phyloP scores from a whole-genome alignment of 2,888 invertebrate genomes.

The Spilarctia lutea region DNA sequence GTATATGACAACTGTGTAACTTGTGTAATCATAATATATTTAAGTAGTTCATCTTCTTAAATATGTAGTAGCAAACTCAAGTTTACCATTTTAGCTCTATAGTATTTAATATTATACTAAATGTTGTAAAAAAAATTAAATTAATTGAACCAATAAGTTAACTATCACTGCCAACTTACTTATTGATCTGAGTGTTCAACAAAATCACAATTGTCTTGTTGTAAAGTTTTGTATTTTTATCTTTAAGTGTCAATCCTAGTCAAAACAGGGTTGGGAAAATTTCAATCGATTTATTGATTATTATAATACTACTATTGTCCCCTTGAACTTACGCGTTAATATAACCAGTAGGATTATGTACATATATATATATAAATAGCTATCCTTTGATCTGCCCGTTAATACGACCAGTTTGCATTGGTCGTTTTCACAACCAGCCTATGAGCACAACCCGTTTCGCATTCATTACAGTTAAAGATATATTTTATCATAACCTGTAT shows the following conservation, averaged over 20 bases:
- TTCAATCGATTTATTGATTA: slow-evolving; percentile 44
- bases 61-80: slow-evolving; percentile 35
- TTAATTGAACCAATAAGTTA: slow-evolving; percentile 58
- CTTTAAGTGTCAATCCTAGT: slow-evolving; percentile 83
- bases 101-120: slow-evolving; percentile 54
- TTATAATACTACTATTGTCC: slow-evolving; percentile 30
- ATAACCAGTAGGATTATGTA: not conserved
- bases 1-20: slow-evolving; percentile 27
- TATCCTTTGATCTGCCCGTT: not conserved
- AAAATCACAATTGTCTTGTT: slow-evolving; percentile 50
- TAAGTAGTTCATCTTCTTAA: slow-evolving; percentile 25
- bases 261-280: slow-evolving; percentile 82
- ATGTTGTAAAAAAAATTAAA: slow-evolving; percentile 48
- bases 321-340: slow-evolving; percentile 28
- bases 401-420: not conserved
- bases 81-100: slow-evolving; percentile 48
- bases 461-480: not conserved
- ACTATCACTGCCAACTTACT: slow-evolving; percentile 79
- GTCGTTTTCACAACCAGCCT: not conserved
- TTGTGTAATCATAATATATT: slow-evolving; percentile 35
- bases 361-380: not conserved
- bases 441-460: not conserved
- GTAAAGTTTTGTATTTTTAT: slow-evolving; percentile 52
- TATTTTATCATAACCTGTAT: not conserved
- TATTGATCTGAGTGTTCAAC: slow-evolving; percentile 62